Evolutionary conservation across 2,888 invertebrate genomes (phyloP), one percentile per base, ranked within the genome.

Genomic region (Ypsolopha scabrella): DNA sequence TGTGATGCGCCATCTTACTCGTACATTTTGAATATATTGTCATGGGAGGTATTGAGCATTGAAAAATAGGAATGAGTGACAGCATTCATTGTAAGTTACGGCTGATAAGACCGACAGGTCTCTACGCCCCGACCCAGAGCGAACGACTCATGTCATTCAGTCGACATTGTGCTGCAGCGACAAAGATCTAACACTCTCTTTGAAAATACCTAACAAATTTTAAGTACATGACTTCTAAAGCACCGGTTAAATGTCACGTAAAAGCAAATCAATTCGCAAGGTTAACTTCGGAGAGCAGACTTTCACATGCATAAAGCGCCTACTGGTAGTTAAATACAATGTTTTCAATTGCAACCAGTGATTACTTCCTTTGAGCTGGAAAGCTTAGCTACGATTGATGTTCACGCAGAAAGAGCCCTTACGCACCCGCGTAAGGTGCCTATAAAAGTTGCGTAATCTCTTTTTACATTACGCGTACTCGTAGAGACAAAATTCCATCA

Each of bases 281-380:
- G 11, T 39, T 39, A 39, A 11, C 39, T 9, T 45, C 24, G 13
- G 13, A 41, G 41, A n/a, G 6, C 11, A 36, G 37, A 37, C 36
- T 47, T 47, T 47, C 47, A 38, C 47, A 47, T 47, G 14, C 36
- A 13, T 47, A 47, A 24, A 24, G 24, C 4, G 24, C 24, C 24
- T 24, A 24, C 24, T 24, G 14, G 8, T 63, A 38, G 62, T 65
- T 67, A 72, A 72, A 69, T 37, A 47, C 60, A 58, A 65, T 60
- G 68, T 70, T 74, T 75, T 70, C 72, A 70, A 73, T 70, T 66
- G 65, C 67, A 63, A 63, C 62, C 59, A 64, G 61, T 68, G 60
- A 75, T 77, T 75, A 76, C 68, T 70, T 66, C 60, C 59, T 58
- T 61, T 58, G 51, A 54, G 62, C 71, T 72, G 72, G 74, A 75